phyloP scores from a whole-genome alignment of 2,113 vertebrate genomes.

The Daboia siamensis region DNA sequence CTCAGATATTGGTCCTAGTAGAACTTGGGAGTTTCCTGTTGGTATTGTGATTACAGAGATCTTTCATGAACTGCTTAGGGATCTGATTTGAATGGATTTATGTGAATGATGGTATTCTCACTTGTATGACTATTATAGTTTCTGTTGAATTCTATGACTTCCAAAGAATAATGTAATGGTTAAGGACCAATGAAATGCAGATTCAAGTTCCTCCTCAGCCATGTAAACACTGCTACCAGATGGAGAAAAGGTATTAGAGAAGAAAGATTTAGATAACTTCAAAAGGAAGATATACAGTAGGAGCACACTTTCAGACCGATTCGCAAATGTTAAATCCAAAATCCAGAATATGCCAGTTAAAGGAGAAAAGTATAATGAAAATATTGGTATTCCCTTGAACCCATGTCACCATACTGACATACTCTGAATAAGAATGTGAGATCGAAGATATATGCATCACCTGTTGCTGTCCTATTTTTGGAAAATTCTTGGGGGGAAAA shows the following conservation, averaged over 20 bases:
- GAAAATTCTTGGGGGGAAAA: neutral
- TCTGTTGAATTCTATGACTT: neutral
- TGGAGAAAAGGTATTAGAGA: neutral
- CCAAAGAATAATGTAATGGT: neutral
- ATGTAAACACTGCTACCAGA: neutral
- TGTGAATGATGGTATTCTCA: neutral
- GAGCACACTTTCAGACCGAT: neutral
- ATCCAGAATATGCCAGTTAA: neutral
- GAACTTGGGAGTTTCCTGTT: neutral
- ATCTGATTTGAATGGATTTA: neutral
- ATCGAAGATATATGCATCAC: neutral
- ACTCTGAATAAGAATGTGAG: neutral
- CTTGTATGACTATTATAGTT: neutral
- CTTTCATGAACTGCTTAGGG: neutral
- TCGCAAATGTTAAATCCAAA: neutral
- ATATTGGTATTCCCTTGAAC: neutral
- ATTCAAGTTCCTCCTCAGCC: neutral
- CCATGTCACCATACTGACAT: neutral
- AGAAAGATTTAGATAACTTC: neutral
- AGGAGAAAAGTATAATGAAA: neutral
- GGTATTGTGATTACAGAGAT: neutral
- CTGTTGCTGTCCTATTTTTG: neutral
- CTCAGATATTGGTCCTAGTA: neutral
- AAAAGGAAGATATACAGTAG: neutral
- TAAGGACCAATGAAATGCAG: neutral